Evolutionary conservation across 2,113 vertebrate species (phyloP).

Genomic region (Cottus gobio): DNA sequence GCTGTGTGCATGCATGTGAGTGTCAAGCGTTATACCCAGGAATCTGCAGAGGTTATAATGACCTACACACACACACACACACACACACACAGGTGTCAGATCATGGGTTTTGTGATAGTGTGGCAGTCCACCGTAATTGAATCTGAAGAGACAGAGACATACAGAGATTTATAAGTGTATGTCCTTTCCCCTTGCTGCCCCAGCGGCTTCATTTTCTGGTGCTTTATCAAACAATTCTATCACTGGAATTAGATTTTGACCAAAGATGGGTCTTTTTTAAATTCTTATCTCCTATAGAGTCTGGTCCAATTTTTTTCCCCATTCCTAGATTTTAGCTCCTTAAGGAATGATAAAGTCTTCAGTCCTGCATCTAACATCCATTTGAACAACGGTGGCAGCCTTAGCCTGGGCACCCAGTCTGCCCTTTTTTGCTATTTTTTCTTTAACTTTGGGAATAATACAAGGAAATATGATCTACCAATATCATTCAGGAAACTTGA

Average conservation of each 20-base stretch:
- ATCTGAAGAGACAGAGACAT: slow-evolving; percentile 63
- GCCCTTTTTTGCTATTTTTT: slow-evolving; percentile 3
- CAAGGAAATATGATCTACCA: not conserved
- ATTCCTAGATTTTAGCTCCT: slow-evolving; percentile 40
- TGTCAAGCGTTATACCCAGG: slow-evolving; percentile 52
- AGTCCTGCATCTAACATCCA: slow-evolving; percentile 39
- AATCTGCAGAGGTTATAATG: slow-evolving; percentile 61
- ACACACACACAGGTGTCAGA: slow-evolving; percentile 43
- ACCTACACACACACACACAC: slow-evolving; percentile 36
- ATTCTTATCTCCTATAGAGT: slow-evolving; percentile 29
- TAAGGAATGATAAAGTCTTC: slow-evolving; percentile 29
- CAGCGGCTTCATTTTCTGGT: slow-evolving; percentile 34
- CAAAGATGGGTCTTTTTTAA: slow-evolving; percentile 25
- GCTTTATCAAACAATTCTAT: slow-evolving; percentile 56
- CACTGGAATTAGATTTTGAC: slow-evolving; percentile 56
- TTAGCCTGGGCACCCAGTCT: slow-evolving; percentile 1
- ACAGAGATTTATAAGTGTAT: slow-evolving; percentile 52
- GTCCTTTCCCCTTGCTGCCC: slow-evolving; percentile 37
- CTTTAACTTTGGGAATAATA: slow-evolving; percentile 8
- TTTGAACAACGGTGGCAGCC: slow-evolving; percentile 19
- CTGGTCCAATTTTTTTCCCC: not conserved
- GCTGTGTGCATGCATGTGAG: slow-evolving; percentile 11
- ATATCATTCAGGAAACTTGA: not conserved
- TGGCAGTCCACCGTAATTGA: slow-evolving; percentile 50
- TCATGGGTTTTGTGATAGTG: slow-evolving; percentile 56